Base-by-base conservation (phyloP, 1,140 invertebrate species). In the Acyrthosiphon pisum region DNA sequence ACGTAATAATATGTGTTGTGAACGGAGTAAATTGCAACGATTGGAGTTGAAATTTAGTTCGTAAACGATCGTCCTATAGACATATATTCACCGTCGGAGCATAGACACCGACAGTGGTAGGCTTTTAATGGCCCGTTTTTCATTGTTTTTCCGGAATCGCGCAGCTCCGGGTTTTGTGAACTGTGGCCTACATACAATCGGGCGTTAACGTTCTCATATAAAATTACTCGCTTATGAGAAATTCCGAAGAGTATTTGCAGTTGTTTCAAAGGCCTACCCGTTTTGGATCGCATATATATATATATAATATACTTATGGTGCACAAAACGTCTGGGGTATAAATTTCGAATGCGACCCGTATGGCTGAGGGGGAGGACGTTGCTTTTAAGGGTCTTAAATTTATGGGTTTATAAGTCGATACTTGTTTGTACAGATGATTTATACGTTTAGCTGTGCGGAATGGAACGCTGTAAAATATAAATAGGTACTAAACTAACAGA, bases 221-320 rank as follows among this genome's bases (percentile, higher is more conserved):
- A 89, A 89, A 89, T 53, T 53, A 35, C 48, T 53, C 18, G 20
- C 48, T 89, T 89, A 89, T 53, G 87, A 37, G 87, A 89, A 89
- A 89, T 89, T 37, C 50, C 87, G 22, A 35, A 56, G 48, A 89
- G 50, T 35, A 53, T 89, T 53, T 22, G 35, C 87, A 56, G 87
- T 89, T 89, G 48, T 56, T 89, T 89, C 35, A 56, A 53, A 89
- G 20, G 87, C 87, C 87, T 89, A 56, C 4, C 2, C 50, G 22
- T 89, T 53, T 89, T 35, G 50, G 7, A 53, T 14, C 30, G 9
- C 35, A 53, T 41, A 26, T 4, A n/a, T 46, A 86, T 30, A 84
- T 37, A 30, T 86, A 86, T 18, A 53, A 53, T 68, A n/a, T 20
- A n/a, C 48, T 41, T 46, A 46, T 7, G 20, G 86, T 48, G n/a